phyloP scores from a whole-genome alignment of 2,797 vertebrate species.

The Labeo calbasu region DNA sequence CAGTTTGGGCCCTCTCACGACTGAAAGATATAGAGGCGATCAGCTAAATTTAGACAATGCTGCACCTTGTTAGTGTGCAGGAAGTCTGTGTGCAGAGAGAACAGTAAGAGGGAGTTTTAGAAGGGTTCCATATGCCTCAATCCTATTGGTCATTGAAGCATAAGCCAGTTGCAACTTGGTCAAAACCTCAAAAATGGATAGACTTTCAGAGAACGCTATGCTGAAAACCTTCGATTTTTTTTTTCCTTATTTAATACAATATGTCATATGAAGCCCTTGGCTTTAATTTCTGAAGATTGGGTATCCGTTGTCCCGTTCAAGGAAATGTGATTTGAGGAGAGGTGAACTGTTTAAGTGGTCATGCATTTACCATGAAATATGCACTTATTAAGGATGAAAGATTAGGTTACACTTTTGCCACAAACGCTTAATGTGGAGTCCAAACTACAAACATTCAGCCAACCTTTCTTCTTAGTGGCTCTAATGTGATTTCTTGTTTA shows the following conservation, averaged over 20 bases:
- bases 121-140: constrained; percentile 56
- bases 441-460: constrained; percentile 64
- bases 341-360: constrained; percentile 79
- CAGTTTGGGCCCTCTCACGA: constrained; percentile 65
- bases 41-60: constrained; percentile 66
- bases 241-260: constrained; percentile 52
- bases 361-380: constrained; percentile 80
- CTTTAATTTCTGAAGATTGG: constrained; percentile 66
- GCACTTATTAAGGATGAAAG: constrained; percentile 74
- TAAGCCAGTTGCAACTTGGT: constrained; percentile 54
- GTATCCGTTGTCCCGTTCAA: constrained; percentile 68
- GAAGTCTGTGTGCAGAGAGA: constrained; percentile 16
- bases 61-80: constrained; percentile 63
- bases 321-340: constrained; percentile 75
- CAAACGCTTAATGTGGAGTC: constrained; percentile 70
- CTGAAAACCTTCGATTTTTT: constrained; percentile 53
- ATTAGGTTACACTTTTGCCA: constrained; percentile 72
- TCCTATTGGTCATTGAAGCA: constrained; percentile 58
- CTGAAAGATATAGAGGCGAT: constrained; percentile 66
- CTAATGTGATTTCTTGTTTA: constrained; percentile 77
- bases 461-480: constrained; percentile 64
- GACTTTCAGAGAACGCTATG: constrained; percentile 63
- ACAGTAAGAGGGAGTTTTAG: constrained; percentile 30
- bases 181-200: constrained; percentile 68
- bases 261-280: constrained; percentile 69